Conservation (phyloP, 2,113 vertebrate species). For the Halichoerus grypus region DNA sequence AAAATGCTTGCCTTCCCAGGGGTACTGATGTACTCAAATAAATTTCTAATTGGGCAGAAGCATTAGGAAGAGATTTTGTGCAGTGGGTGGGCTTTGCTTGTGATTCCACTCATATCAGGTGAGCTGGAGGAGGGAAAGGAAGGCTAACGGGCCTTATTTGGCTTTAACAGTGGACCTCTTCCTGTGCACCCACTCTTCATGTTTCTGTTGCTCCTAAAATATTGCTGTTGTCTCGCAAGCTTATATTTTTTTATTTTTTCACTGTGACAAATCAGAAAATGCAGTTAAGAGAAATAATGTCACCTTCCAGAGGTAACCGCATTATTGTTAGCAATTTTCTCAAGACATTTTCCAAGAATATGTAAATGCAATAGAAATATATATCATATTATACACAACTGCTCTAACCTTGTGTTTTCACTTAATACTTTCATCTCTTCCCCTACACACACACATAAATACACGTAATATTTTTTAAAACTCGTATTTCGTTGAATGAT, state of each 20-base stretch:
- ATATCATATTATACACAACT: not conserved
- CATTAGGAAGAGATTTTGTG: not conserved
- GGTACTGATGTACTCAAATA: constrained; percentile 3
- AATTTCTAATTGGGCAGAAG: constrained; percentile 6
- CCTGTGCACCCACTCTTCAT: not conserved
- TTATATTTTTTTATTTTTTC: constrained; percentile 25
- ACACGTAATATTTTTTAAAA: not conserved
- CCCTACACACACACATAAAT: not conserved
- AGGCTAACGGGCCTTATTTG: not conserved
- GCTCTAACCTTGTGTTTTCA: not conserved
- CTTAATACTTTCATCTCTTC: not conserved
- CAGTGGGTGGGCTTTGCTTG: not conserved
- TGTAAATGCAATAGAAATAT: not conserved
- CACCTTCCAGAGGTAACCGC: not conserved
- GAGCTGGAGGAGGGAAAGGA: not conserved
- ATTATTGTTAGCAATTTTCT: constrained; percentile 10
- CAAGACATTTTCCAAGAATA: not conserved
- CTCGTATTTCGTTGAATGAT: constrained; percentile 15
- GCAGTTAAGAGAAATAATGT: constrained; percentile 19
- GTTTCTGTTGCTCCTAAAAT: not conserved
- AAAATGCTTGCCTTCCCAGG: not conserved
- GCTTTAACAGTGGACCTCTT: not conserved
- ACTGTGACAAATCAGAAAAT: constrained; percentile 5
- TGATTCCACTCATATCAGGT: not conserved
- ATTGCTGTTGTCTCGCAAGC: not conserved